Percentiles rank a stretch among this genome's conserved stretches.
Conservation (phyloP, 1,140 invertebrate species). For the Mycetomoellerius zeteki region DNA sequence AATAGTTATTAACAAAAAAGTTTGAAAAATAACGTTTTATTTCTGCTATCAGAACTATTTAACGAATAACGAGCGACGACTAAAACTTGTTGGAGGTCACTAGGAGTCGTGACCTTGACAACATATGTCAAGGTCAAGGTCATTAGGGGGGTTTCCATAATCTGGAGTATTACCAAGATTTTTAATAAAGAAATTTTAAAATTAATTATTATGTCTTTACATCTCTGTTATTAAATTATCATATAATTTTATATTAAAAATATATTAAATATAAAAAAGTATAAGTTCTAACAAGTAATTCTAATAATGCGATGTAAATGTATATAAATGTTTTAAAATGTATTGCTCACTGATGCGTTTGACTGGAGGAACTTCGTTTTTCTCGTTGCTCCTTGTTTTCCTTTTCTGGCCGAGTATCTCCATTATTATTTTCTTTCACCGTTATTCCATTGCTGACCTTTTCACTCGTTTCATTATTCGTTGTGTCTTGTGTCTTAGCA, state of each 20-base stretch:
- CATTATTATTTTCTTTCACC: conserved; percentile 84
- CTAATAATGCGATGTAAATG: not conserved
- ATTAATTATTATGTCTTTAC: not conserved
- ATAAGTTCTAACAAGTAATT: not conserved
- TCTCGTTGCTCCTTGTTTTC: conserved; percentile 85
- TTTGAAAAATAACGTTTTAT: too few species aligned
- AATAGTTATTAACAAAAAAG: too few species aligned
- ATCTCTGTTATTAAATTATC: not conserved
- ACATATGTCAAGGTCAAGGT: too few species aligned
- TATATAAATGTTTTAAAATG: conserved; percentile 1
- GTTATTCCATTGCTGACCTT: conserved; percentile 84
- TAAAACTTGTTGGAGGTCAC: too few species aligned
- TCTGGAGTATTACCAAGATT: too few species aligned
- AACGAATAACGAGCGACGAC: too few species aligned
- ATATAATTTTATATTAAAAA: not conserved
- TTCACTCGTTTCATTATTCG: conserved; percentile 78
- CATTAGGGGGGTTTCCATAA: too few species aligned
- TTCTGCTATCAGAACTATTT: too few species aligned
- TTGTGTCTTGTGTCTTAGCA: conserved; percentile 79
- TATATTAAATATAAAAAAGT: not conserved
- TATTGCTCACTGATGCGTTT: conserved; percentile 81
- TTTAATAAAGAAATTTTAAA: too few species aligned
- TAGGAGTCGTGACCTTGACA: too few species aligned
- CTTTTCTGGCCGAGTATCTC: conserved; percentile 82
- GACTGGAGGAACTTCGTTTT: conserved; percentile 81